Evolutionary conservation across 2,113 vertebrate species (phyloP).

Genomic region (Pteropus alecto): DNA sequence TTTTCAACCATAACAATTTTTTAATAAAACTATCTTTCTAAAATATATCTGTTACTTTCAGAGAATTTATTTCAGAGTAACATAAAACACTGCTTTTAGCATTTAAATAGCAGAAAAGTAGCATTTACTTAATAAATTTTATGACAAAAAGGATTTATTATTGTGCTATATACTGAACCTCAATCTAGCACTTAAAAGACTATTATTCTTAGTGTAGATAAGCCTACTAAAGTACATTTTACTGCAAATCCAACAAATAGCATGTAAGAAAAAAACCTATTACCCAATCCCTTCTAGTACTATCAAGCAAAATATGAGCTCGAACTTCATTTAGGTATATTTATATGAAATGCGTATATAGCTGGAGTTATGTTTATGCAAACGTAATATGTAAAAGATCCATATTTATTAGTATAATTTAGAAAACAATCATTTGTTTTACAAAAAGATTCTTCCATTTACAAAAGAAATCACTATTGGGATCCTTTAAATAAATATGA

Average conservation of each 20-base stretch:
- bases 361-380: neutral
- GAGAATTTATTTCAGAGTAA: neutral
- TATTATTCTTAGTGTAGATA: neutral
- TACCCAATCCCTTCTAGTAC: neutral
- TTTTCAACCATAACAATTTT: slow-evolving; percentile 12
- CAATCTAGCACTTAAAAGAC: neutral
- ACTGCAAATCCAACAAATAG: neutral
- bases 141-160: neutral
- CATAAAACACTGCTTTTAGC: neutral
- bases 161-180: neutral
- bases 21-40: neutral
- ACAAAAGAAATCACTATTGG: neutral
- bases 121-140: slow-evolving; percentile 1
- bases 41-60: slow-evolving; percentile 27
- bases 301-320: neutral
- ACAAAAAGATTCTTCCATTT: slow-evolving; percentile 2
- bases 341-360: neutral
- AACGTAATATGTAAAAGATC: neutral
- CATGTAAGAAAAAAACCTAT: neutral
- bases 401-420: neutral
- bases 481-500: neutral
- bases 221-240: neutral
- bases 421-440: slow-evolving; percentile 34
- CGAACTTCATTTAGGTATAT: slow-evolving; percentile 20
- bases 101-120: neutral